A percentile compares a stretch with the other conserved stretches of the same genome.
Evolutionary conservation across 2,888 invertebrate genomes (phyloP).

Genomic region (Carcina quercana): DNA sequence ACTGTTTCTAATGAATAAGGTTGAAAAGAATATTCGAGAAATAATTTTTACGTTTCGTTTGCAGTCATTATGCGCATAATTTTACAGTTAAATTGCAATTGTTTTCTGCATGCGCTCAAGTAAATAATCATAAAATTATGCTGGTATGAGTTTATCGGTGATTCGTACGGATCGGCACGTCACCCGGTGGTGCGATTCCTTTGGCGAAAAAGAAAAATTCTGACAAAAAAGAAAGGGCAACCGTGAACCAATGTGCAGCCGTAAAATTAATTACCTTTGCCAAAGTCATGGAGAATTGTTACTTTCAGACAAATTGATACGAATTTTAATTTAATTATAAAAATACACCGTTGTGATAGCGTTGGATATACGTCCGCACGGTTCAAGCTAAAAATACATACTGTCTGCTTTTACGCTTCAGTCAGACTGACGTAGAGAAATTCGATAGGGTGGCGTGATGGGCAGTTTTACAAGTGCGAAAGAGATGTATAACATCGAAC

Average conservation of each 20-base stretch:
- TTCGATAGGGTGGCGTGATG: slow-evolving; percentile 50
- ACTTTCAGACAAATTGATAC: slow-evolving; percentile 21
- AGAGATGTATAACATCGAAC: slow-evolving; percentile 25
- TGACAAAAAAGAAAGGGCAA: slow-evolving; percentile 6
- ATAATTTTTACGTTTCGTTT: too few species aligned
- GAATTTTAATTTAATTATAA: slow-evolving; percentile 40
- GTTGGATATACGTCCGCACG: slow-evolving; percentile 34
- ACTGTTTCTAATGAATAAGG: too few species aligned
- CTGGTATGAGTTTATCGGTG: too few species aligned
- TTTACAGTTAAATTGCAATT: too few species aligned
- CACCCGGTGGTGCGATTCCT: slow-evolving; percentile 44
- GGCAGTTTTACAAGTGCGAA: slow-evolving; percentile 26
- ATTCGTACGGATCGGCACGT: slow-evolving; percentile 29
- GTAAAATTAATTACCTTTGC: slow-evolving; percentile 45
- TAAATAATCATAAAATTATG: too few species aligned
- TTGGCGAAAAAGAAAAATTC: slow-evolving; percentile 24
- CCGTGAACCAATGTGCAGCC: slow-evolving; percentile 5
- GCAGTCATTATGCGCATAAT: too few species aligned
- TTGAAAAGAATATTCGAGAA: too few species aligned
- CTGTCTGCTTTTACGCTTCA: slow-evolving; percentile 28
- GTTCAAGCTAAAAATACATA: slow-evolving; percentile 54
- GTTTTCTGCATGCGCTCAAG: too few species aligned
- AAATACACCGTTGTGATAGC: slow-evolving; percentile 37
- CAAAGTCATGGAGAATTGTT: slow-evolving; percentile 35
- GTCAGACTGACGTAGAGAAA: slow-evolving; percentile 38